Evolutionary conservation across 92 coral and sea anemone species (phyloP).

Genomic region (Porites lobata): DNA sequence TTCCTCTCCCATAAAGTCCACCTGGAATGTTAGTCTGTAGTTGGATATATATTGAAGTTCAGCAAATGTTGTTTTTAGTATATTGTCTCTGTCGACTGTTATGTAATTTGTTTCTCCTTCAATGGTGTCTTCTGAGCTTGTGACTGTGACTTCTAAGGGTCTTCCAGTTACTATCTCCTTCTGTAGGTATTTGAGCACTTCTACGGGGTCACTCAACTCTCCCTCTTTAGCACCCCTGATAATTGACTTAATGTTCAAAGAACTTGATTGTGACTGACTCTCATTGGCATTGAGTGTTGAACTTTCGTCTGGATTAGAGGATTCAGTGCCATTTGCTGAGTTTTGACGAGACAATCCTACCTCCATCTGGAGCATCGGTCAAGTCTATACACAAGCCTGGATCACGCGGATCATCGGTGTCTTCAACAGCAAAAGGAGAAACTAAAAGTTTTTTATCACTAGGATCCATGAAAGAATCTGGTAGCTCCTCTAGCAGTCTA

Average conservation of each 20-base stretch:
- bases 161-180: constrained; percentile 16
- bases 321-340: no score
- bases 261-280: background rate
- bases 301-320: background rate
- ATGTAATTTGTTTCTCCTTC: constrained; percentile 62
- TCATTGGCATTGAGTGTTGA: constrained; percentile 4
- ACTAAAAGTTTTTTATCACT: constrained; percentile 10
- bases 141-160: constrained; percentile 14
- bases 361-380: no score
- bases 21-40: constrained; percentile 60
- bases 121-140: background rate
- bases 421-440: background rate
- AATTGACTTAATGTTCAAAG: background rate
- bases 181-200: constrained; percentile 11
- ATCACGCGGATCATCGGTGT: no score
- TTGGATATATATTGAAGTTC: constrained; percentile 57
- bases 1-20: constrained; percentile 81
- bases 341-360: no score
- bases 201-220: constrained; percentile 17
- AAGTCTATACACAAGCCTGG: no score
- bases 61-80: constrained; percentile 61
- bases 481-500: background rate
- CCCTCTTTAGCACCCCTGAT: constrained; percentile 32
- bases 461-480: no score
- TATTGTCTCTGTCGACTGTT: constrained; percentile 57